Conservation (phyloP, 2,888 invertebrate species). For the Odontomyia ornata region DNA sequence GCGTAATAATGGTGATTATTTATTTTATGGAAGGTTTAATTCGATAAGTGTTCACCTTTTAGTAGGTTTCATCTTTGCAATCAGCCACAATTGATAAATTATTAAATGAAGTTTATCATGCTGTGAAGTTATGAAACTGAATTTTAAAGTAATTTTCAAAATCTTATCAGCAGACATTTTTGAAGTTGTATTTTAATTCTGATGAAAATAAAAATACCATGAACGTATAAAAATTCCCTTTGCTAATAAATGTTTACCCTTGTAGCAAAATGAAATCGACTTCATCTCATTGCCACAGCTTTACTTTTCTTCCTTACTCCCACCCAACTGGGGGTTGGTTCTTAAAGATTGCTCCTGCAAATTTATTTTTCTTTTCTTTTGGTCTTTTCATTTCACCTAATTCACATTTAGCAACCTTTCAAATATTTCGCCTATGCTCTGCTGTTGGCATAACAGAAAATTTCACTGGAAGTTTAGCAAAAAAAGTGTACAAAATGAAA, state of each 20-base stretch:
- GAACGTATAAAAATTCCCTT: too few species aligned
- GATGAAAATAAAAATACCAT: too few species aligned
- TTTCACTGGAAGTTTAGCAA: background rate
- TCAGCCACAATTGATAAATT: too few species aligned
- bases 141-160: too few species aligned
- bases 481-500: slow-evolving; percentile 32
- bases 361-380: slow-evolving; percentile 8
- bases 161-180: too few species aligned
- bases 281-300: background rate
- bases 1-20: background rate
- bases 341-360: slow-evolving; percentile 16
- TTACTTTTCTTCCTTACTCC: background rate
- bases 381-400: slow-evolving; percentile 25
- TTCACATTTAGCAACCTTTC: slow-evolving; percentile 17
- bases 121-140: too few species aligned
- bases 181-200: too few species aligned
- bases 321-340: background rate
- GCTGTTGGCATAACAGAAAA: background rate
- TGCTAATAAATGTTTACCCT: too few species aligned
- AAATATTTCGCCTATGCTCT: slow-evolving; percentile 12
- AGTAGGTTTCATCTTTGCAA: too few species aligned
- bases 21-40: slow-evolving; percentile 2
- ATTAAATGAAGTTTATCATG: too few species aligned
- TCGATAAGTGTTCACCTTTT: slow-evolving; percentile 4
- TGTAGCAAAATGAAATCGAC: too few species aligned